Base-by-base conservation (phyloP, 2,797 vertebrate species). In the Enteromius thamalakanensis region DNA sequence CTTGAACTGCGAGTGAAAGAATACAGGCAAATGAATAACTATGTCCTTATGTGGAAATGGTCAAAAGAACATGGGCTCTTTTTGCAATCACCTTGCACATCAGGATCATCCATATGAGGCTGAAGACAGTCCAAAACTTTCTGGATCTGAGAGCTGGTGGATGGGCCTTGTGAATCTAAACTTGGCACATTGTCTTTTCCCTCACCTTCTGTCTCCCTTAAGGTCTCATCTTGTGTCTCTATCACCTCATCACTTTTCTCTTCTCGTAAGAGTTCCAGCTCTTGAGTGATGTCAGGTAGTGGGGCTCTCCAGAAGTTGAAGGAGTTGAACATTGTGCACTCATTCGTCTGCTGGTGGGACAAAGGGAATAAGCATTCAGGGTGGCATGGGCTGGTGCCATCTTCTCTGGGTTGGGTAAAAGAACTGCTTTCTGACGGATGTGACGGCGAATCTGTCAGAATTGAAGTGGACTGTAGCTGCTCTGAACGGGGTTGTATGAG, bases 121-220 rank as follows among this genome's bases (percentile, higher is more conserved):
- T 97, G 95, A 80, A 97, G 93, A 90, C 95, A 95, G 87, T 96
- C 94, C n/a, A 97, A 91, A 71, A 97, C 96, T 89, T 95, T 97
- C 90, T 96, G 95, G 80, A 97, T 96, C 88, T 97, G 94, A 42
- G 90, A 95, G 11, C 94, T 96, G 84, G 96, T 96, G 79, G 96
- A 93, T 84, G 91, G 94, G 45, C 90, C 89, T 64, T 92, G 90
- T 58, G 82, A 55, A 65, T 81, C 83, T 62, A 88, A 76, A 64
- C 81, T 80, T 64, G 84, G 51, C 10, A 83, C 0, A 0, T 26
- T 37, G 29, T 82, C 62, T 51, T 69, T 40, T 70, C 10, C n/a
- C 78, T 75, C 64, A 74, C 40, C 26, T 81, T 82, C 47, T 6
- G 32, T 19, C 40, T 49, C 45, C 34, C 47, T 76, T 15, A n/a